Conservation (phyloP, 2,797 vertebrate species). For the Macrochelys suwanniensis region DNA sequence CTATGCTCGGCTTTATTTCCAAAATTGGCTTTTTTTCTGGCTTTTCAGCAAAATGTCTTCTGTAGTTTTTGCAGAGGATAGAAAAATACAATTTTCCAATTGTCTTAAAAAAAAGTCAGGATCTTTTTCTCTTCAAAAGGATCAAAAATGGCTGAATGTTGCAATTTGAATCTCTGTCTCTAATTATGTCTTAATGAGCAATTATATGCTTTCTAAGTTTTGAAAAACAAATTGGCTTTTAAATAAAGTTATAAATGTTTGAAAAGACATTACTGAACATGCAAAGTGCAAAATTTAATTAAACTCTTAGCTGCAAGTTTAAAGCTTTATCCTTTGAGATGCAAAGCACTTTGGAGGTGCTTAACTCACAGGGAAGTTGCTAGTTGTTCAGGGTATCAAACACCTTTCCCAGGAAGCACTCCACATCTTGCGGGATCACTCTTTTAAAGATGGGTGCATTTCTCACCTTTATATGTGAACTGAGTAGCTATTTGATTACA, state of each 20-base stretch:
- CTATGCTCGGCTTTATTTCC: not conserved
- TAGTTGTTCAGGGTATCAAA: not conserved
- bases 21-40: not conserved
- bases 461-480: not conserved
- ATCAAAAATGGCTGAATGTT: not conserved
- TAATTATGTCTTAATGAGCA: slow-evolving; percentile 12
- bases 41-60: not conserved
- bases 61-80: rapidly evolving
- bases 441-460: not conserved
- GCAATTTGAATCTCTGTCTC: not conserved
- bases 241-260: not conserved
- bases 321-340: not conserved
- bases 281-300: not conserved
- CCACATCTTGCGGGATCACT: not conserved
- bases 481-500: not conserved
- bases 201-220: not conserved
- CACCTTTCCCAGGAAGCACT: no score
- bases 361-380: not conserved
- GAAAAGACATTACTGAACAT: not conserved
- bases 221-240: not conserved
- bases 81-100: not conserved
- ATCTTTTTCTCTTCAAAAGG: not conserved
- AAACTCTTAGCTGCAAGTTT: not conserved
- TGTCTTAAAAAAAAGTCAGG: not conserved
- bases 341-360: not conserved